A percentile compares a stretch with the other conserved stretches of the same genome.
Evolutionary conservation across 2,888 invertebrate genomes (phyloP).

Genomic region (Agelastica alni): DNA sequence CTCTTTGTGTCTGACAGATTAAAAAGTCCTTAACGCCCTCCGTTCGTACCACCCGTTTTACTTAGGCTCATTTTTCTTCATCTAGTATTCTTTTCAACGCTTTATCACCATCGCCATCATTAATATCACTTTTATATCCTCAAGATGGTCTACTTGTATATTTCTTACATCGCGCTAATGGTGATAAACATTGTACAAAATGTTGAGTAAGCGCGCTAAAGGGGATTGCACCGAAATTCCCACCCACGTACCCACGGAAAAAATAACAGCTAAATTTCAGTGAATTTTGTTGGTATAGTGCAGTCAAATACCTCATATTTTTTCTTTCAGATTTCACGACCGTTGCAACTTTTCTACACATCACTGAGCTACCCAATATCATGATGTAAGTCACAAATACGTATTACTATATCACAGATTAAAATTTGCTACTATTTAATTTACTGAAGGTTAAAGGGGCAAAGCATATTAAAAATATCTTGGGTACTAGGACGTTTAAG

Average conservation of each 20-base stretch:
- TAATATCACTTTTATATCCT: constrained; percentile 59
- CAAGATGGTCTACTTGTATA: constrained; percentile 56
- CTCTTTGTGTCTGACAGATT: constrained; percentile 13
- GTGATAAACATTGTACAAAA: constrained; percentile 58
- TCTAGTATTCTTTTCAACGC: constrained; percentile 49
- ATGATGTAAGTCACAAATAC: too few species aligned
- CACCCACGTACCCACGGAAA: constrained; percentile 31
- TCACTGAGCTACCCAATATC: too few species aligned
- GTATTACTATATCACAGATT: too few species aligned
- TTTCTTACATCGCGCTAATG: constrained; percentile 56
- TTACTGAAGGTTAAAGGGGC: too few species aligned
- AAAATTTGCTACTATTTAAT: too few species aligned
- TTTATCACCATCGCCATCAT: constrained; percentile 56
- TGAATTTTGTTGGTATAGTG: constrained; percentile 10
- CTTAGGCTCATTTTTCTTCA: constrained; percentile 54
- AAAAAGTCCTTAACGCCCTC: constrained; percentile 38
- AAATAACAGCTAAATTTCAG: constrained; percentile 12
- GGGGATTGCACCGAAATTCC: constrained; percentile 44
- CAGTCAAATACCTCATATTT: constrained; percentile 2
- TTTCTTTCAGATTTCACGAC: background rate
- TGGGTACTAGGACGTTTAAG: too few species aligned
- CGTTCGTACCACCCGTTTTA: constrained; percentile 46
- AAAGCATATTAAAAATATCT: too few species aligned
- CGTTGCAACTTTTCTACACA: too few species aligned
- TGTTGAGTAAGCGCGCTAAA: constrained; percentile 49